Conservation (phyloP, 2,888 invertebrate genomes). For the Hololepta plana region DNA sequence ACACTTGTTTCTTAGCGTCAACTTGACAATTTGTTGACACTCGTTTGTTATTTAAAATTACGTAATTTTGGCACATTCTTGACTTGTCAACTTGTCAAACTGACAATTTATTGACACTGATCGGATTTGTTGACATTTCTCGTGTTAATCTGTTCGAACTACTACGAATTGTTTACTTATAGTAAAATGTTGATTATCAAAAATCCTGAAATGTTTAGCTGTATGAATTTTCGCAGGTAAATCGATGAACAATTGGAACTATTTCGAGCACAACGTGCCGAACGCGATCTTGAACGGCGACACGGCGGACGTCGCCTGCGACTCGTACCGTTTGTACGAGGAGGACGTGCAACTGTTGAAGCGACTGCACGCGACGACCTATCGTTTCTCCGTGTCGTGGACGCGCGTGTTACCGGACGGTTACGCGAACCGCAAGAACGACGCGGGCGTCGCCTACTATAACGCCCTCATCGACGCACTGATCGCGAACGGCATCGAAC, state of each 20-base stretch:
- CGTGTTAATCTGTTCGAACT: too few species aligned
- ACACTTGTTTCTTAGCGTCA: too few species aligned
- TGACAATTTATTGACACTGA: too few species aligned
- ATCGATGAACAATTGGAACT: constrained; percentile 50
- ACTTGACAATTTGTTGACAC: too few species aligned
- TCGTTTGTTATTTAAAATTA: too few species aligned
- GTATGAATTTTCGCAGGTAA: constrained; percentile 30
- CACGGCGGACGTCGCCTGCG: constrained; percentile 45
- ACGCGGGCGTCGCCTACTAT: constrained; percentile 43
- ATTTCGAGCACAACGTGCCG: constrained; percentile 33
- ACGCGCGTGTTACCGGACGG: constrained; percentile 43
- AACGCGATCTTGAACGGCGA: constrained; percentile 33
- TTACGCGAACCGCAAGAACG: constrained; percentile 33
- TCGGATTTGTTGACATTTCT: too few species aligned
- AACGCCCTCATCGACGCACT: constrained; percentile 39
- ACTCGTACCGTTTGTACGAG: constrained; percentile 43
- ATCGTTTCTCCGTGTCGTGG: constrained; percentile 49
- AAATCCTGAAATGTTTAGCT: neutral
- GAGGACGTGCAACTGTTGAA: constrained; percentile 40
- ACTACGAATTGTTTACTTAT: neutral
- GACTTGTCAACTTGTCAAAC: too few species aligned
- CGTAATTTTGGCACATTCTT: too few species aligned
- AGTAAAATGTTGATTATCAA: neutral
- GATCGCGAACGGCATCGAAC: constrained; percentile 31
- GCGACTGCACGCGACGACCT: constrained; percentile 34